These are phyloP conservation scores for Vimba vimba DNA, from an alignment of 2,113 vertebrate genomes.

Conservation along the genomic window DNA sequence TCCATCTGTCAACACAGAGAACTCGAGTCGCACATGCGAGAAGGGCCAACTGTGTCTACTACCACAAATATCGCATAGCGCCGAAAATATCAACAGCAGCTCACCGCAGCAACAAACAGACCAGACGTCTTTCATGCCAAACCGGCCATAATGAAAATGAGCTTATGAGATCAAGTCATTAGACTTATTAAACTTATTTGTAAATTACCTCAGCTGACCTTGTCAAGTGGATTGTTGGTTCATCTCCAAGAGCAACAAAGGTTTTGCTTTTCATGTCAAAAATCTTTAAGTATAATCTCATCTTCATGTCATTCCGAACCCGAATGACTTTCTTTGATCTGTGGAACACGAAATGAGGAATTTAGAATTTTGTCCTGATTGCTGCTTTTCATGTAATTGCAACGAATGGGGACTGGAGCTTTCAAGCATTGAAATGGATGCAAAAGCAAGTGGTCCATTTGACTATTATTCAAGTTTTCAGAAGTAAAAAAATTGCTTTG, in stretches of 20 bases:
- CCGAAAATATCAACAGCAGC: slow-evolving; percentile 20
- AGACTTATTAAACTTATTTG: slow-evolving; percentile 44
- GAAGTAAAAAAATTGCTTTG: background rate
- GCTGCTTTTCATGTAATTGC: background rate
- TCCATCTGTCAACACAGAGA: slow-evolving; percentile 33
- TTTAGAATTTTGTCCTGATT: background rate
- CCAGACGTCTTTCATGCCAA: slow-evolving; percentile 15
- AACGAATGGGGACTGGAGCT: background rate
- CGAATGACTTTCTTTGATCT: background rate
- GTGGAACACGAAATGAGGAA: too few relatives aligned
- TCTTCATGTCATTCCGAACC: background rate
- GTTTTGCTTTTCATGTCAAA: background rate
- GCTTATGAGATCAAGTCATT: slow-evolving; percentile 39
- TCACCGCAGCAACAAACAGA: slow-evolving; percentile 4
- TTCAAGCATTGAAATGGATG: background rate
- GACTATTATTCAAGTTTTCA: background rate
- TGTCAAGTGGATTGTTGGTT: background rate
- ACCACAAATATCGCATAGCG: background rate
- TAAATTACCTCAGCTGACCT: slow-evolving; percentile 27
- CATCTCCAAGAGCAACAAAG: too few relatives aligned
- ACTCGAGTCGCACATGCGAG: slow-evolving; percentile 8
- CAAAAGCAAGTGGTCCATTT: background rate
- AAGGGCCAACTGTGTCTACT: slow-evolving; percentile 33
- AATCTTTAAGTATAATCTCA: background rate
- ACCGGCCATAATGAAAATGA: background rate